Evolutionary conservation across 2,113 vertebrate species (phyloP).

Genomic region (zebrafish (Danio rerio)): DNA sequence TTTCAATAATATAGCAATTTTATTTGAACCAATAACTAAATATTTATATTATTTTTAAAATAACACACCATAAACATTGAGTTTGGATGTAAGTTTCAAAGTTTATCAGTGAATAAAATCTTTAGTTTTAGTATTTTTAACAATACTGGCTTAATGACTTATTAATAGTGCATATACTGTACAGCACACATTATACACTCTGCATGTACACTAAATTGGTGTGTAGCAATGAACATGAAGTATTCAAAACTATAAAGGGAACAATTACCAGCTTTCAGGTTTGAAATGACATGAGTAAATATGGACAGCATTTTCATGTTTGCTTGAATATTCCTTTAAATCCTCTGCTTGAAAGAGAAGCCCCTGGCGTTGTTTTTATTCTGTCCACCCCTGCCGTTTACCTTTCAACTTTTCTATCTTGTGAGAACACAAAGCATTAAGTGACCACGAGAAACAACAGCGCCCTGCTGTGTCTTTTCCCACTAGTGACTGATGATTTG

Average conservation of each 20-base stretch:
- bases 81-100: too few species aligned
- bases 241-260: neutral
- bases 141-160: too few species aligned
- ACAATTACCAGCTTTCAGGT: neutral
- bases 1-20: too few species aligned
- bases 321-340: neutral
- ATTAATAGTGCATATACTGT: too few species aligned
- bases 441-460: neutral
- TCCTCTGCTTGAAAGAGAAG: neutral
- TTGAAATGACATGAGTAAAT: neutral
- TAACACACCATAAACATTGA: too few species aligned
- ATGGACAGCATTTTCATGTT: neutral
- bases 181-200: too few species aligned
- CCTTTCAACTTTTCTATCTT: slow-evolving; percentile 15
- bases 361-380: neutral
- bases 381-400: neutral
- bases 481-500: slow-evolving; percentile 7
- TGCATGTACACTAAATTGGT: too few species aligned
- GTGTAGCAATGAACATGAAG: too few species aligned
- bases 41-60: too few species aligned
- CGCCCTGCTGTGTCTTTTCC: neutral
- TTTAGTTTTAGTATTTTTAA: too few species aligned
- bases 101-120: too few species aligned
- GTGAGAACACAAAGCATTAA: slow-evolving; percentile 25
- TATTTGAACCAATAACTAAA: too few species aligned